Conservation (phyloP, 2,113 vertebrate species). For the Leucosticte australis region DNA sequence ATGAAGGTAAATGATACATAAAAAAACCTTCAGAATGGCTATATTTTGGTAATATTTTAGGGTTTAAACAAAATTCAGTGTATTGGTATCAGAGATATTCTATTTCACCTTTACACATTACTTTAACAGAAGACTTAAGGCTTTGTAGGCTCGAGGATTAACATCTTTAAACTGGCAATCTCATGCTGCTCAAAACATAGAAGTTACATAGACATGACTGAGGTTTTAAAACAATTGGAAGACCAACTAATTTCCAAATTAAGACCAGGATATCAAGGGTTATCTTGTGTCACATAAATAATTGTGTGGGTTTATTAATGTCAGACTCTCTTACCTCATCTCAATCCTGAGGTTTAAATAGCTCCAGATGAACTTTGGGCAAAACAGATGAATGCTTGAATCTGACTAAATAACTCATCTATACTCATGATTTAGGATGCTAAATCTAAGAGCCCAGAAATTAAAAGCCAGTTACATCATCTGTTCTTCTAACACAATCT, state of each 20-base stretch:
- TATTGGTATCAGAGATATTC: neutral
- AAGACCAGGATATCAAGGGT: neutral
- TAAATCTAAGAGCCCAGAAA: slow-evolving; percentile 8
- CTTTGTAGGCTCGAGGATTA: neutral
- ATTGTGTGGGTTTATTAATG: neutral
- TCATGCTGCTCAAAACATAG: neutral
- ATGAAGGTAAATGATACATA: neutral
- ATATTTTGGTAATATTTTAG: neutral
- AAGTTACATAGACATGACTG: neutral
- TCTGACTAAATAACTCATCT: slow-evolving; percentile 16
- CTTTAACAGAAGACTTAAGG: neutral
- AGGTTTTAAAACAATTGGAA: neutral
- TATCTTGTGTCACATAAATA: neutral
- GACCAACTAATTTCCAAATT: neutral
- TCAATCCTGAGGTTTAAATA: neutral
- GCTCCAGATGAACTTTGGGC: neutral
- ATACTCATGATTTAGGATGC: neutral
- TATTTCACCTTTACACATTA: neutral
- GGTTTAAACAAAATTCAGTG: neutral
- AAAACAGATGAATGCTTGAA: neutral
- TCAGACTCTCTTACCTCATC: neutral
- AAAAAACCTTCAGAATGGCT: neutral
- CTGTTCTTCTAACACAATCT: slow-evolving; percentile 12
- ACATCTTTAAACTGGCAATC: neutral
- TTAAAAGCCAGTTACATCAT: slow-evolving; percentile 22